Evolutionary conservation across 2,888 invertebrate genomes (phyloP).

Genomic region (Drosophila helvetica): DNA sequence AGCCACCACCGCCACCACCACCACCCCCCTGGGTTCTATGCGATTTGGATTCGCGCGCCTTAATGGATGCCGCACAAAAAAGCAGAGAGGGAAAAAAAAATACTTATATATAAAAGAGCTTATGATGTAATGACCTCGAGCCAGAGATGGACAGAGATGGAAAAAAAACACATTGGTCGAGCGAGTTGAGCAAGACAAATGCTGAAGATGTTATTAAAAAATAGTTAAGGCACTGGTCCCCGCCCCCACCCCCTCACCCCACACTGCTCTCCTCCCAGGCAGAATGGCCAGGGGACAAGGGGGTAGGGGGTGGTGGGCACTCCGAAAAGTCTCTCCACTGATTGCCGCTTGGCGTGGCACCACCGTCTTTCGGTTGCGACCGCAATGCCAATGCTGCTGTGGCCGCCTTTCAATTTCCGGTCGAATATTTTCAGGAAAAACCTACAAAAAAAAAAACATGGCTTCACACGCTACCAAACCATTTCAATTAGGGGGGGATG

Average conservation of each 20-base stretch:
- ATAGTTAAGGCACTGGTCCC: constrained; percentile 59
- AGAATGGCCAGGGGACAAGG: background rate
- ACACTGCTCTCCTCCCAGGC: constrained; percentile 29
- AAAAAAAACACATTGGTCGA: constrained; percentile 42
- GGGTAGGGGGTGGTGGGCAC: background rate
- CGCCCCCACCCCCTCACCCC: background rate
- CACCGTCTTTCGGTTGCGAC: constrained; percentile 14
- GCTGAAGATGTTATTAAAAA: constrained; percentile 78
- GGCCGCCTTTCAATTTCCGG: constrained; percentile 49
- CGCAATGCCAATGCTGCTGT: constrained; percentile 46
- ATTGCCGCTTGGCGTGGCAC: constrained; percentile 56
- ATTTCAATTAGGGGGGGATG: constrained; percentile 36
- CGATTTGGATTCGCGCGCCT: constrained; percentile 74
- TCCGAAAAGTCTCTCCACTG: constrained; percentile 30
- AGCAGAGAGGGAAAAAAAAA: background rate
- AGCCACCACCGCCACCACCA: background rate
- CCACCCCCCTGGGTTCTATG: constrained; percentile 37
- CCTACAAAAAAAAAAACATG: constrained; percentile 11
- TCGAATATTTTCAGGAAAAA: constrained; percentile 18
- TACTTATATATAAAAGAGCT: constrained; percentile 57
- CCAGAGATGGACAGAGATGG: constrained; percentile 33
- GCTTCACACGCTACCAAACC: constrained; percentile 64
- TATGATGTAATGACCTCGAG: constrained; percentile 77
- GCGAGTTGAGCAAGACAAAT: constrained; percentile 75
- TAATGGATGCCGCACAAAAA: constrained; percentile 66